Evolutionary conservation across 2,113 vertebrate genomes (phyloP).

Genomic region (Hippolais icterina): DNA sequence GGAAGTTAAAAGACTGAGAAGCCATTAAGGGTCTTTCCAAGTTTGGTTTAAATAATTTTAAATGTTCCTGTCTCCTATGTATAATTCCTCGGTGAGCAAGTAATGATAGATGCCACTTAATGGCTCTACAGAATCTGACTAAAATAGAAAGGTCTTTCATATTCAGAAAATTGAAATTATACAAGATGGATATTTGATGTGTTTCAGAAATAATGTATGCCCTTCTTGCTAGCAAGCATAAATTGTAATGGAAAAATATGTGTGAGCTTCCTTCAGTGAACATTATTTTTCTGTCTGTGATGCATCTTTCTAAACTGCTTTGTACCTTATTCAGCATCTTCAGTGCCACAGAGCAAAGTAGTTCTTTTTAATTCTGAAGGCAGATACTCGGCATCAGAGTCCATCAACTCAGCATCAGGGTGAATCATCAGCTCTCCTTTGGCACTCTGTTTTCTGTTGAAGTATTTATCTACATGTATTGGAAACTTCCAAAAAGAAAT

Average conservation of each 20-base stretch:
- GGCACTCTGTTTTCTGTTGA: not conserved
- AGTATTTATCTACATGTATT: not conserved
- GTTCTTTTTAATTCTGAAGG: not conserved
- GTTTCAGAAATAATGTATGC: not conserved
- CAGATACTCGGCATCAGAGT: not conserved
- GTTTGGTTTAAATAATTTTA: not conserved
- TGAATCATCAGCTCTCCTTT: not conserved
- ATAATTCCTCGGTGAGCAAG: not conserved
- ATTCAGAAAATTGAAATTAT: not conserved
- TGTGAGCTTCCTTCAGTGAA: not conserved
- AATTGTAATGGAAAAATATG: not conserved
- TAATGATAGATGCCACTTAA: conserved; percentile 14
- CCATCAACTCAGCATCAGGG: not conserved
- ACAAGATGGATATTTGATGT: not conserved
- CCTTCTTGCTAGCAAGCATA: not conserved
- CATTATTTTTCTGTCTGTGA: not conserved
- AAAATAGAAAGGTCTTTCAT: not conserved
- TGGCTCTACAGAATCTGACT: not conserved
- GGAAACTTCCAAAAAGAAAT: not conserved
- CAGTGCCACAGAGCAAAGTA: not conserved
- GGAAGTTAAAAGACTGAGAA: not conserved
- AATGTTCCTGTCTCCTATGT: not conserved
- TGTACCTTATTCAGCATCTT: not conserved
- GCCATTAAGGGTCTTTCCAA: not conserved
- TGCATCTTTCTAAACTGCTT: not conserved